A percentile compares a stretch with the other conserved stretches of the same genome.
phyloP scores from a whole-genome alignment of 2,797 vertebrate genomes.

The Tiaroga cobitis region DNA sequence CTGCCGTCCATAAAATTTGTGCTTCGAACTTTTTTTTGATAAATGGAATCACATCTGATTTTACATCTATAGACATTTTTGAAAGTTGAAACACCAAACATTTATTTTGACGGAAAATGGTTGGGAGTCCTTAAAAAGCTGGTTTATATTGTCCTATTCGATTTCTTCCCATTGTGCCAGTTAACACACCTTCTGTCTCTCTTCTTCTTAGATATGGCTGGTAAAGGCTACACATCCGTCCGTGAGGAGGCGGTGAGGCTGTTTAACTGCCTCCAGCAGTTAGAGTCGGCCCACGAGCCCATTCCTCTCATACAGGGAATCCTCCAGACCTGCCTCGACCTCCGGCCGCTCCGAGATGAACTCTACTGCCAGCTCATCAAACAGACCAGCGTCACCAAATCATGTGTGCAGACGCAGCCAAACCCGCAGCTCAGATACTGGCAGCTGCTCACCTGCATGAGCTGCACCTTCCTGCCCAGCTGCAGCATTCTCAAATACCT shows the following conservation, averaged over 20 bases:
- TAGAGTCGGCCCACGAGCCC: slow-evolving; percentile 85
- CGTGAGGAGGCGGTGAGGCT: slow-evolving; percentile 93
- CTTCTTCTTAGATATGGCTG: slow-evolving; percentile 55
- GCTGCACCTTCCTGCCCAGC: slow-evolving; percentile 93
- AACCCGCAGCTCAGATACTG: slow-evolving; percentile 90
- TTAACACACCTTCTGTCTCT: background rate
- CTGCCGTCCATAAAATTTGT: background rate
- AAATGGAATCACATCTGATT: background rate
- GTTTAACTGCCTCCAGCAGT: slow-evolving; percentile 94
- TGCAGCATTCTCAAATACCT: slow-evolving; percentile 86
- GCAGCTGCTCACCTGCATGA: slow-evolving; percentile 98
- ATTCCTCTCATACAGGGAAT: slow-evolving; percentile 94
- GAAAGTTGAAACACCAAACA: background rate
- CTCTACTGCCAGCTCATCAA: slow-evolving; percentile 98
- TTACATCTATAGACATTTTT: background rate
- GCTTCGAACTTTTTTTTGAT: background rate
- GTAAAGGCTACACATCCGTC: slow-evolving; percentile 87
- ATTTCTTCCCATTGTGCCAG: background rate
- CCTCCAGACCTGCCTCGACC: slow-evolving; percentile 95
- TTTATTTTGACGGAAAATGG: background rate
- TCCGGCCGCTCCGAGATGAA: slow-evolving; percentile 92
- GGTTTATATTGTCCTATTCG: background rate
- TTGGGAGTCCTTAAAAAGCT: background rate
- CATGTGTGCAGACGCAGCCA: slow-evolving; percentile 70
- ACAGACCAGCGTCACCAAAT: slow-evolving; percentile 88